phyloP scores from a whole-genome alignment of 2,888 invertebrate species.

The Dermolepida albohirtum region DNA sequence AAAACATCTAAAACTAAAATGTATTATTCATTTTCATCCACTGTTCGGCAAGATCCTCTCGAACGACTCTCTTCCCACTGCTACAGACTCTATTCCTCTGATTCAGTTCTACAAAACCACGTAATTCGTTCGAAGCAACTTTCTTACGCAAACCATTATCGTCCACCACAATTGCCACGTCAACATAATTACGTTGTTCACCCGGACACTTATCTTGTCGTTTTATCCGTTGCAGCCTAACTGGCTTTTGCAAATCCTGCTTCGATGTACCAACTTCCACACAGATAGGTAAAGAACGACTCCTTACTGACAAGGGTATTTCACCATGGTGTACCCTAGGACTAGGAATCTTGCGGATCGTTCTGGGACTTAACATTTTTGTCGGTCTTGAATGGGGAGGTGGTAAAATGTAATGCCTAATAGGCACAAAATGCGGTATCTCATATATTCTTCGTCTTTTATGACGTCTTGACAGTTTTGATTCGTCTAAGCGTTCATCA shows the following conservation, averaged over 20 bases:
- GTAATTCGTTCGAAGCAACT: slow-evolving; percentile 1
- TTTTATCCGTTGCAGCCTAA: slow-evolving; percentile 9
- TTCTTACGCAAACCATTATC: slow-evolving; percentile 1
- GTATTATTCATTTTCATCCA: slow-evolving; percentile 32
- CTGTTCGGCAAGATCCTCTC: neutral
- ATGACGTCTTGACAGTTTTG: too few relatives aligned
- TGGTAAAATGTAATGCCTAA: slow-evolving; percentile 11
- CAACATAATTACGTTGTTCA: slow-evolving; percentile 3
- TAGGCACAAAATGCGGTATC: neutral
- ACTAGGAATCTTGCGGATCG: slow-evolving; percentile 12
- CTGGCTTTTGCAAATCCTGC: slow-evolving; percentile 15
- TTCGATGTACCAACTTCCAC: slow-evolving; percentile 5
- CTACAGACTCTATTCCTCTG: neutral
- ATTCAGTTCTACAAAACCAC: slow-evolving; percentile 13
- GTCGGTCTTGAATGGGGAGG: slow-evolving; percentile 8
- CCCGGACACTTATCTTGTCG: neutral
- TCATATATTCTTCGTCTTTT: neutral
- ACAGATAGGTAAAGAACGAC: slow-evolving; percentile 35
- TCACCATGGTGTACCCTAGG: slow-evolving; percentile 1
- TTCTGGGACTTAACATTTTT: slow-evolving; percentile 35
- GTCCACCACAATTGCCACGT: slow-evolving; percentile 13
- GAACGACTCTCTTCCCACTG: slow-evolving; percentile 1
- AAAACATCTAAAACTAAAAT: slow-evolving; percentile 21
- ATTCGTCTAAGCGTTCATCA: neutral
- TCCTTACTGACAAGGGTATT: slow-evolving; percentile 28